These are phyloP conservation scores for Amazona finschi DNA, from an alignment of 2,797 vertebrate genomes.

Conservation along the genomic window DNA sequence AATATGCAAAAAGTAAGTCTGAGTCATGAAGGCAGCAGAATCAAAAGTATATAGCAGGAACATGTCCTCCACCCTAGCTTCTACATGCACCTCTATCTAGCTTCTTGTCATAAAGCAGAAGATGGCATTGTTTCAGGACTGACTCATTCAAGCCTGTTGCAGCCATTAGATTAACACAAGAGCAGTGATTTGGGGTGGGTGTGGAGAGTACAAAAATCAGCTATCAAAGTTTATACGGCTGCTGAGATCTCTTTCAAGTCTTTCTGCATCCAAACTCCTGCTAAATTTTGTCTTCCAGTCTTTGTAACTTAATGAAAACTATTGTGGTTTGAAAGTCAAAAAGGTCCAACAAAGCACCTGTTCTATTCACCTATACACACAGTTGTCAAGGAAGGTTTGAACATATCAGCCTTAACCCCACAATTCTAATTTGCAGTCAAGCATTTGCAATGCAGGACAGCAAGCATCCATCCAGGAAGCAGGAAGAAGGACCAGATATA, in stretches of 20 bases:
- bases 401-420: background rate
- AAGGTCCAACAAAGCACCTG: background rate
- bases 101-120: constrained; percentile 1
- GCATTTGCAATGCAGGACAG: background rate
- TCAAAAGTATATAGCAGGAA: constrained; percentile 12
- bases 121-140: background rate
- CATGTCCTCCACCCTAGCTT: background rate
- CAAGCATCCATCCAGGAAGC: background rate
- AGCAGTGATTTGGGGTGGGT: background rate
- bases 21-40: constrained; percentile 37
- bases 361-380: background rate
- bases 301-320: background rate
- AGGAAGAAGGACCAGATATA: background rate
- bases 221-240: background rate
- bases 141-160: background rate
- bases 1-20: background rate
- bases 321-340: background rate
- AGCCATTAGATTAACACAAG: background rate
- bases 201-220: background rate
- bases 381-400: background rate
- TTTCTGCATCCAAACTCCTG: background rate
- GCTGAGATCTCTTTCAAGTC: background rate
- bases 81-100: background rate
- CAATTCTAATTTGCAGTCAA: background rate
- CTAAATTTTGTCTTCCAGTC: background rate